Base-by-base conservation (phyloP, 2,113 vertebrate species). In the Aptenodytes patagonicus region DNA sequence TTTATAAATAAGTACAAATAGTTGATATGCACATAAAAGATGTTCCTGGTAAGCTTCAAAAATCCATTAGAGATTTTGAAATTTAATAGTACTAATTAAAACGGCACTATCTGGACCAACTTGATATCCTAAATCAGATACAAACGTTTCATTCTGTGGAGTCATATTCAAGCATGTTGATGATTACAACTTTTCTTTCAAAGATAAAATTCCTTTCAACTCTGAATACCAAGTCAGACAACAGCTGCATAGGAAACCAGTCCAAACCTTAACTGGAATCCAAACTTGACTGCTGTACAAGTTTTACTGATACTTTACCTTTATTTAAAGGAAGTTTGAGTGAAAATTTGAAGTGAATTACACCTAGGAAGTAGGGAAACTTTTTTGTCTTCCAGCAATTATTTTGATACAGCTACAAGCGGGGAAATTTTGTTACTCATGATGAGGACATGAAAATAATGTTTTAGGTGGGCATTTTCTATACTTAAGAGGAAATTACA, bases 31-130 rank as follows among this genome's bases (percentile, higher is more conserved):
- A 54, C 80, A 77, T 70, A 82, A 95, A 92, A 83, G 18, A 44
- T 66, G 13, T 86, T 75, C 25, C 42, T 49, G 10, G 40, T 57
- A 90, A 83, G 12, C 69, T 66, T 92, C 36, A 90, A 95, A 96
- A 85, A 97, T 95, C 90, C 95, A 97, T 97, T 98, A 97, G 78
- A 97, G 89, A 97, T 98, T 98, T 98, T 94, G 88, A 97, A 97
- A 98, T 94, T 82, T 97, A 97, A 95, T 90, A 86, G 57, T 95
- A 95, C 66, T 83, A 97, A 93, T 96, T 47, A 77, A 79, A 91
- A 51, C 4, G 65, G 16, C 34, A 51, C 14, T 44, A 8, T 60
- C 18, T 94, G 21, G 28, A 73, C 42, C 40, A 51, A 64, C 46
- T 64, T 83, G 11, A 66, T 81, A 71, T 64, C 20, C 21, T 44